These are phyloP conservation scores for Clarias magur DNA, from an alignment of 2,113 vertebrate genomes.

Conservation along the genomic window DNA sequence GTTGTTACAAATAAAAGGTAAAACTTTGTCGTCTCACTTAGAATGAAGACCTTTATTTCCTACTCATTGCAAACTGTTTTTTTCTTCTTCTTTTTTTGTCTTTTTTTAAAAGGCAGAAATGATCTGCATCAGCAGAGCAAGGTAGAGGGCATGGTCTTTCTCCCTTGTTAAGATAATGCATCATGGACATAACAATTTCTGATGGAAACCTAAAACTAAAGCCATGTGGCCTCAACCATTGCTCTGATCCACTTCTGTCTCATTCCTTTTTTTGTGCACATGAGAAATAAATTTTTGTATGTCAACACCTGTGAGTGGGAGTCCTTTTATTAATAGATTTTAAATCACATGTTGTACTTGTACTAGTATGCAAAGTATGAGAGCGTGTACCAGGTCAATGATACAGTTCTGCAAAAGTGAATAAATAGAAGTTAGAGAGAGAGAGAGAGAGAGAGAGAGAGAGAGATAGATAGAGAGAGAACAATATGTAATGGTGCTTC, in stretches of 20 bases:
- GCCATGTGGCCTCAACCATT: conserved; percentile 81
- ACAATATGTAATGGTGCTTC: conserved; percentile 72
- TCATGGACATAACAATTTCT: conserved; percentile 72
- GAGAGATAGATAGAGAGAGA: conserved; percentile 47
- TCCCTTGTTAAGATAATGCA: conserved; percentile 71
- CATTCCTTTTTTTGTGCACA: conserved; percentile 80
- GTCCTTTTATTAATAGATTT: neutral
- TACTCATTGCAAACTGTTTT: conserved; percentile 31
- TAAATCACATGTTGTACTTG: neutral
- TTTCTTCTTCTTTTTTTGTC: neutral
- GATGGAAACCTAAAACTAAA: conserved; percentile 74
- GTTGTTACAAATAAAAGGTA: conserved; percentile 19
- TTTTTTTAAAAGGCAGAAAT: conserved; percentile 37
- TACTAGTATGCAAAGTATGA: neutral
- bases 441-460: conserved; percentile 47
- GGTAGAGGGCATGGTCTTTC: conserved; percentile 37
- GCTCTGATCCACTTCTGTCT: conserved; percentile 78
- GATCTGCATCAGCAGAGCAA: conserved; percentile 28
- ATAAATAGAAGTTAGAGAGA: neutral
- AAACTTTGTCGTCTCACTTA: conserved; percentile 19
- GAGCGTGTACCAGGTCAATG: neutral
- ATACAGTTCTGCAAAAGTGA: neutral
- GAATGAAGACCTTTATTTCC: conserved; percentile 27
- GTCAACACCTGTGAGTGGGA: conserved; percentile 71
- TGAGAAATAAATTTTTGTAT: conserved; percentile 88